phyloP scores from a whole-genome alignment of 2,888 invertebrate species.

The Bibio marci region DNA sequence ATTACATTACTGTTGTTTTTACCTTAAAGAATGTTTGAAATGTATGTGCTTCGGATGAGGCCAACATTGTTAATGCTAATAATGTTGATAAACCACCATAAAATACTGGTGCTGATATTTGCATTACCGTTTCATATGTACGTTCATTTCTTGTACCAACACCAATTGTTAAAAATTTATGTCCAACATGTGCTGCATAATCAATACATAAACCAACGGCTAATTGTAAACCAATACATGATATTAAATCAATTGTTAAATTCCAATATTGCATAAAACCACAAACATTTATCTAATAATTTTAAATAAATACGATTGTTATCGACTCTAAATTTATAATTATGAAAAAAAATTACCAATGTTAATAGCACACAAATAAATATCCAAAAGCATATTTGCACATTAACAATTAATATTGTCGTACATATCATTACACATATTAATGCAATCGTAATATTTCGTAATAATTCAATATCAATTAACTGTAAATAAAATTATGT shows the following conservation, averaged over 20 bases:
- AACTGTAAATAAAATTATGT: conserved; percentile 22
- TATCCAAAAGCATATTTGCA: conserved; percentile 63
- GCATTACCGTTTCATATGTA: conserved; percentile 44
- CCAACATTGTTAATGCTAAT: conserved; percentile 50
- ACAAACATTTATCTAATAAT: conserved; percentile 40
- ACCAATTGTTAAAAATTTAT: conserved; percentile 52
- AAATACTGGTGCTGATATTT: conserved; percentile 60
- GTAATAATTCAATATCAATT: conserved; percentile 54
- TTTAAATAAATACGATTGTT: too few relatives aligned
- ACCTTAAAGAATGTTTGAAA: conserved; percentile 57
- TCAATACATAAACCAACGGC: conserved; percentile 72
- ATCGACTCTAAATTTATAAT: conserved; percentile 2
- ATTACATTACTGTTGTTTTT: too few relatives aligned
- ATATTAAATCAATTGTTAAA: conserved; percentile 63
- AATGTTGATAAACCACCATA: conserved; percentile 64
- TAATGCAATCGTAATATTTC: conserved; percentile 58
- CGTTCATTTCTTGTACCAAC: conserved; percentile 37
- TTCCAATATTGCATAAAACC: conserved; percentile 71
- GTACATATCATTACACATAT: conserved; percentile 68
- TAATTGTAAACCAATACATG: conserved; percentile 62
- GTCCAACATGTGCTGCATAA: conserved; percentile 67
- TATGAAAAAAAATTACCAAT: conserved; percentile 28
- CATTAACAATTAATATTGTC: conserved; percentile 52
- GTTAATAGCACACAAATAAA: conserved; percentile 57
- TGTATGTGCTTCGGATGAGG: conserved; percentile 54